These are phyloP conservation scores for Mythimna pallens DNA, from an alignment of 2,888 invertebrate genomes.

Conservation along the genomic window DNA sequence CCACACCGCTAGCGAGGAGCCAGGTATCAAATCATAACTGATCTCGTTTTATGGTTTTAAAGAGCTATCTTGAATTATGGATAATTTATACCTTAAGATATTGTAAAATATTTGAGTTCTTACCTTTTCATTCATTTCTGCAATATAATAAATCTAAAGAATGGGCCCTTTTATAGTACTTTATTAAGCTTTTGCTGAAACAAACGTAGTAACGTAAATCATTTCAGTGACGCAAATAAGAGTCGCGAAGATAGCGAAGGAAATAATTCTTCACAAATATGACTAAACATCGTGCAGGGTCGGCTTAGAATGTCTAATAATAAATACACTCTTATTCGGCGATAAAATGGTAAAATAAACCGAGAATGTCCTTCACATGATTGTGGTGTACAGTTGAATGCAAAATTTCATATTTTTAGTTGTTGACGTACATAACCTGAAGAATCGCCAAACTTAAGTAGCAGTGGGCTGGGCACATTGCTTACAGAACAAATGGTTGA, in stretches of 20 bases:
- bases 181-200: background rate
- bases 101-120: background rate
- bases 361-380: background rate
- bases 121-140: background rate
- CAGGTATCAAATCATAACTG: slow-evolving; percentile 61
- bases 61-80: slow-evolving; percentile 33
- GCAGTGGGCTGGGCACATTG: too few relatives aligned
- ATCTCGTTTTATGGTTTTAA: slow-evolving; percentile 48
- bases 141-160: background rate
- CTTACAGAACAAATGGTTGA: too few relatives aligned
- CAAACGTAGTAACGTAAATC: slow-evolving; percentile 12
- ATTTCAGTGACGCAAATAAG: slow-evolving; percentile 24
- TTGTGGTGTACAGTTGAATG: background rate
- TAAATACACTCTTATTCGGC: background rate
- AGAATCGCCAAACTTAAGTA: too few relatives aligned
- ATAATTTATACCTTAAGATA: slow-evolving; percentile 4
- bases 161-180: background rate
- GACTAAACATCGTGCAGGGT: background rate
- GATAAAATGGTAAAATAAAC: background rate
- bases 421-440: too few relatives aligned
- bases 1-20: slow-evolving; percentile 62
- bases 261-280: slow-evolving; percentile 6
- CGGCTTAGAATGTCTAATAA: background rate
- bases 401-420: background rate
- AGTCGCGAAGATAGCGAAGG: slow-evolving; percentile 3